These are phyloP conservation scores for Microhierax caerulescens DNA, from an alignment of 2,797 vertebrate genomes.

Conservation along the genomic window DNA sequence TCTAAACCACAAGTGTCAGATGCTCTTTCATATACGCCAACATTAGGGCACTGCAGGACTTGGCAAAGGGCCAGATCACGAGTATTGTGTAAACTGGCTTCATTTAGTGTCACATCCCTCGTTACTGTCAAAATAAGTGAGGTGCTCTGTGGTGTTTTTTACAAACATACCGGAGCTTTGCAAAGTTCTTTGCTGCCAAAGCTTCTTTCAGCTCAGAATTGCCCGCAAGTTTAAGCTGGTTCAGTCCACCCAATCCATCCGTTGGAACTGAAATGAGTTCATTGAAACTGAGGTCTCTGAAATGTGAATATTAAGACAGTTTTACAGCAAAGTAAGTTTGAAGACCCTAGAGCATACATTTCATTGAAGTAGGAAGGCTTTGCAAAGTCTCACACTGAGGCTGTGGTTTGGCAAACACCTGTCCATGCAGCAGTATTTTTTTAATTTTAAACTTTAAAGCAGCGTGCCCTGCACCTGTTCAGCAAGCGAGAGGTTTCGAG, in stretches of 20 bases:
- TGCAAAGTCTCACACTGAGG: neutral
- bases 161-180: constrained; percentile 88
- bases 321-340: neutral
- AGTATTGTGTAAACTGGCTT: neutral
- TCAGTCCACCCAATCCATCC: constrained; percentile 84
- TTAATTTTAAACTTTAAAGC: neutral
- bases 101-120: neutral
- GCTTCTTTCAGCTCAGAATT: constrained; percentile 88
- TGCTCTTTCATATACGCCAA: neutral
- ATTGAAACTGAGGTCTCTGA: constrained; percentile 93
- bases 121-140: neutral
- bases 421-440: neutral
- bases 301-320: neutral
- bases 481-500: neutral
- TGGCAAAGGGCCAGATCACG: neutral
- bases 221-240: constrained; percentile 92
- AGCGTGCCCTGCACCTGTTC: neutral
- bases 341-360: neutral
- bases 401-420: neutral
- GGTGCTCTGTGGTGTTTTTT: neutral
- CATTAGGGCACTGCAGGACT: neutral
- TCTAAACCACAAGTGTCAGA: neutral
- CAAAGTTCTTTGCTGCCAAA: constrained; percentile 86
- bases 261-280: constrained; percentile 84
- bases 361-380: neutral